Base-by-base conservation (phyloP, 2,113 vertebrate genomes). In the Butorides virescens region DNA sequence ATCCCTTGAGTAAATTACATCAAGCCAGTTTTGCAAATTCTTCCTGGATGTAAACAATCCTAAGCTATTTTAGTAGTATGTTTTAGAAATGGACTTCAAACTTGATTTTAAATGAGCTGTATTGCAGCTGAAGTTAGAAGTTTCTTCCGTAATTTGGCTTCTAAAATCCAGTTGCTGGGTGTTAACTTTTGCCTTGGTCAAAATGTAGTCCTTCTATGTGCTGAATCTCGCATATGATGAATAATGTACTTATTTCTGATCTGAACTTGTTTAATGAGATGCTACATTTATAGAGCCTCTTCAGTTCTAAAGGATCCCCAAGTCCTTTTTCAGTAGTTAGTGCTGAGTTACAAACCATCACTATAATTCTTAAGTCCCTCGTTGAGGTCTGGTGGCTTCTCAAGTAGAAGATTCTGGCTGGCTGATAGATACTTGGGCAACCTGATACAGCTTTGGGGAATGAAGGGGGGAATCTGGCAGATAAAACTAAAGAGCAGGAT, bases 321-420 rank as follows among this genome's bases (percentile, higher is more conserved):
- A 17, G 55, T 66, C 44, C 53, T 68, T 50, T 83, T 17, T 18
- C 61, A 68, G 81, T 20, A 16, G 9, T 36, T 49, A 9, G 50
- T 46, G 70, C 22, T 59, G 82, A 76, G 62, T 82, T 86, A 53
- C 66, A 59, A 46, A 50, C 12, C 37, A n/a, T 75, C 16, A 0
- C 30, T 37, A 1, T 5, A 11, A 71, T 78, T 91, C 86, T 56
- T 39, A 15, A 7, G 29, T 67, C 87, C 53, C 2, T 80, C 42
- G 0, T 17, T 3, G 8, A 2, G 1, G 13, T 7, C 22, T 8
- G 39, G 52, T 61, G 59, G 19, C 56, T 63, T 49, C 72, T 87
- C 49, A 8, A 21, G 36, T 27, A 42, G 74, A 39, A 66, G 85
- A 15, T 50, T 61, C 53, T 34, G 72, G 11, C 27, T 39, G 46